Percentiles rank a stretch among this genome's conserved stretches.
phyloP scores from a whole-genome alignment of 2,888 invertebrate genomes.

The Trachelus iudaicus region DNA sequence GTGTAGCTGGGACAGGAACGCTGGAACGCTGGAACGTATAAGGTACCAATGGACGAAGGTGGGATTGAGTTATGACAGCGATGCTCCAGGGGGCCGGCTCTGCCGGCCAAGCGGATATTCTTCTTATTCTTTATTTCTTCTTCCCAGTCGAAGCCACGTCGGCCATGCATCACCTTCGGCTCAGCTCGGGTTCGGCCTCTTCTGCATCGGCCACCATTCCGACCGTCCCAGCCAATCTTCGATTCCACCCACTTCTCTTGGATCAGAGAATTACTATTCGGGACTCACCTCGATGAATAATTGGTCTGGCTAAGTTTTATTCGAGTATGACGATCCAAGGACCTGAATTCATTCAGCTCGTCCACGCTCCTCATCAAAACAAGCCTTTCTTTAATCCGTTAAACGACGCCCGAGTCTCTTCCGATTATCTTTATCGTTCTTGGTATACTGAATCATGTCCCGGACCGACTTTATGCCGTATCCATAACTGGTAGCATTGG shows the following conservation, averaged over 20 bases:
- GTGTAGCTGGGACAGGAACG: constrained; percentile 6
- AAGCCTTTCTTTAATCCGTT: not conserved
- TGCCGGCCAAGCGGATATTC: constrained; percentile 58
- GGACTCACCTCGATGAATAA: constrained; percentile 18
- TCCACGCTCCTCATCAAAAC: constrained; percentile 17
- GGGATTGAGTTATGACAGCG: constrained; percentile 67
- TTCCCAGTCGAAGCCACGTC: constrained; percentile 50
- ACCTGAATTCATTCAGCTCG: constrained; percentile 10
- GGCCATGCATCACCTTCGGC: constrained; percentile 65
- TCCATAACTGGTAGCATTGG: not conserved
- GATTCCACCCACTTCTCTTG: constrained; percentile 58
- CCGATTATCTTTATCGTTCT: not conserved
- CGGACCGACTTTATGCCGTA: not conserved
- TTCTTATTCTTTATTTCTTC: constrained; percentile 62
- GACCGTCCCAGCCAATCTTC: constrained; percentile 38
- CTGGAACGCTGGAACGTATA: not conserved
- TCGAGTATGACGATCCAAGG: not conserved
- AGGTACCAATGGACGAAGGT: constrained; percentile 57
- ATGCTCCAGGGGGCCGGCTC: constrained; percentile 64
- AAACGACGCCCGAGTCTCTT: not conserved
- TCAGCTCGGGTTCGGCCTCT: constrained; percentile 60
- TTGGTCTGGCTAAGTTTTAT: not conserved
- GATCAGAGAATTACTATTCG: constrained; percentile 47
- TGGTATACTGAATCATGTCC: not conserved
- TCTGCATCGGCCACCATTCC: constrained; percentile 35